Evolutionary conservation across 2,888 invertebrate species (phyloP).

Genomic region (Phengaris arion): DNA sequence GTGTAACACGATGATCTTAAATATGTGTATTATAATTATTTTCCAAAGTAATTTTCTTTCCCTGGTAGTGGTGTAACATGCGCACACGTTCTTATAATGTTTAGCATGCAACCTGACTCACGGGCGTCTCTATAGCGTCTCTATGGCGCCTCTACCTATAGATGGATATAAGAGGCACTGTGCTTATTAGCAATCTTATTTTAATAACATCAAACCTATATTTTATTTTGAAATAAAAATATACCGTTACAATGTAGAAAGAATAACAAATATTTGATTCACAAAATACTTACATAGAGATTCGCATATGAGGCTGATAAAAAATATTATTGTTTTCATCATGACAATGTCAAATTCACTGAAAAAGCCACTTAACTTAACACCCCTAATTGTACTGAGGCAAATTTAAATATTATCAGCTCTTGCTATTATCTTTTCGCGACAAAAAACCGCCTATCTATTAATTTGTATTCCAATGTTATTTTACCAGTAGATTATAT

Average conservation of each 20-base stretch:
- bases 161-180: neutral
- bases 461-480: conserved; percentile 20
- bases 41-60: too few relatives aligned
- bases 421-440: neutral
- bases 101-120: too few relatives aligned
- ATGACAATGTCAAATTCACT: neutral
- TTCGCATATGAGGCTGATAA: neutral
- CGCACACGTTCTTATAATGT: too few relatives aligned
- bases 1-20: too few relatives aligned
- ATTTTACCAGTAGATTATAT: neutral
- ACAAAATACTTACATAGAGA: neutral
- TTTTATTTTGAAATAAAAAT: neutral
- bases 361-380: neutral
- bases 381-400: conserved; percentile 9
- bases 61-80: too few relatives aligned
- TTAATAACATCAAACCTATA: neutral
- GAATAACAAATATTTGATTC: neutral
- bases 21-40: too few relatives aligned
- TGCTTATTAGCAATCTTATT: neutral
- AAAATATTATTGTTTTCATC: neutral
- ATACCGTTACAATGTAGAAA: neutral
- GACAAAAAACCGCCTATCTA: conserved; percentile 13
- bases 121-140: too few relatives aligned
- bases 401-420: conserved; percentile 27
- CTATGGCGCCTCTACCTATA: too few relatives aligned